Evolutionary conservation across 2,888 invertebrate genomes (phyloP), one percentile per base, ranked within the genome.

Genomic region (Drosophila birchii): DNA sequence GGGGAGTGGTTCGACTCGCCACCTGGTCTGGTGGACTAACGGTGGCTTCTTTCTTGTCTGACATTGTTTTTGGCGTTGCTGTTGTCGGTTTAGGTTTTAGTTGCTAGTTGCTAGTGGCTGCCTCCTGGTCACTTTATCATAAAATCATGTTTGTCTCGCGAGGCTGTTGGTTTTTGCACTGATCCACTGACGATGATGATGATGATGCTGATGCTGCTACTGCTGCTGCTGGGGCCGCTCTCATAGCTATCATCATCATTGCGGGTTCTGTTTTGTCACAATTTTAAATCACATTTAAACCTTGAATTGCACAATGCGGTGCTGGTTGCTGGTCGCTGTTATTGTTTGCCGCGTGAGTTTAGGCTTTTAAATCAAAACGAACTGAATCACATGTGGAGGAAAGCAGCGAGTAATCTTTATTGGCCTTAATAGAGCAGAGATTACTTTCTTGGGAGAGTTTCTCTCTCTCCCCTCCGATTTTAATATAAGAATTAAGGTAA

Each of bases 221-320:
- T 64, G 44, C 58, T 69, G 55, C 64, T 64, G 57, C 56, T 76
- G 59, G 23, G 64, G 51, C 62, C 73, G 72, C 71, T 73, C 57
- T 78, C 57, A 62, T 64, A 74, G 85, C 82, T 82, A 82, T 83
- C 83, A 86, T 82, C 78, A 55, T 80, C 76, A 47, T 75, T 69
- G 66, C 76, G 78, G 53, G 61, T 54, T 68, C 74, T 62, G 61
- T 68, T 78, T 75, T 75, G 78, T 78, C 86, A 88, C 74, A 79
- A 74, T 82, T 86, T 69, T 74, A 82, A 89, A 88, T 82, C 88
- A 89, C 72, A 78, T 77, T 77, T 75, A 85, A 76, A 59, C 78
- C 89, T 82, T 78, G 76, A 76, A 75, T 61, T 72, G 41, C 76
- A 76, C 75, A 87, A 66, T 45, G 51, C 32, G 47, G 29, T 18